A percentile compares a stretch with the other conserved stretches of the same genome.
These are phyloP conservation scores for Heliconius erato DNA, from an alignment of 2,888 invertebrate species.

Conservation along the genomic window DNA sequence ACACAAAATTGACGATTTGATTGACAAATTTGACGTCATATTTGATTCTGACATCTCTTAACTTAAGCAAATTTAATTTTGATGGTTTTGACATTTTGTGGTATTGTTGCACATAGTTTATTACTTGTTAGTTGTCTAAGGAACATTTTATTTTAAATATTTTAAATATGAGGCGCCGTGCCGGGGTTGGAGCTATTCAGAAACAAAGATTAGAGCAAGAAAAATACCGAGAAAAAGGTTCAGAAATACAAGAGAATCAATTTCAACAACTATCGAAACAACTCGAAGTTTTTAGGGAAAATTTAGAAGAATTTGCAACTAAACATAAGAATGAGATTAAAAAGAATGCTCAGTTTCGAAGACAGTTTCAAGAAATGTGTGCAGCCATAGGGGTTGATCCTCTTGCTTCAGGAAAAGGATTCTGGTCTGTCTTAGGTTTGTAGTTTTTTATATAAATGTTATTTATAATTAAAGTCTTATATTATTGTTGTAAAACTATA, in stretches of 20 bases:
- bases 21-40: not conserved
- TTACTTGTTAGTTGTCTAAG: not conserved
- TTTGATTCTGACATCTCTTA: not conserved
- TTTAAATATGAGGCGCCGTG: conserved; percentile 90
- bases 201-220: conserved; percentile 95
- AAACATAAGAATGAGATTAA: conserved; percentile 98
- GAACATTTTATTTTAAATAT: not conserved
- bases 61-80: not conserved
- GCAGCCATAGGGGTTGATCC: conserved; percentile 99
- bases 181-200: conserved; percentile 95
- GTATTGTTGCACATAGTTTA: not conserved
- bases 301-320: conserved; percentile 97
- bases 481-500: not conserved
- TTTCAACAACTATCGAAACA: conserved; percentile 97
- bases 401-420: conserved; percentile 97
- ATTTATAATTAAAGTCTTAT: not conserved
- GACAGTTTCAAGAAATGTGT: conserved; percentile 99
- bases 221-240: conserved; percentile 96
- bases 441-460: not conserved
- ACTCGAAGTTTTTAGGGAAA: conserved; percentile 95
- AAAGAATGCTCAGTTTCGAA: conserved; percentile 96
- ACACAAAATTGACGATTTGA: no score
- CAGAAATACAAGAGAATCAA: conserved; percentile 96
- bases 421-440: conserved; percentile 96
- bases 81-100: not conserved